Evolutionary conservation across 2,797 vertebrate genomes (phyloP).

Genomic region (Salmo trutta): DNA sequence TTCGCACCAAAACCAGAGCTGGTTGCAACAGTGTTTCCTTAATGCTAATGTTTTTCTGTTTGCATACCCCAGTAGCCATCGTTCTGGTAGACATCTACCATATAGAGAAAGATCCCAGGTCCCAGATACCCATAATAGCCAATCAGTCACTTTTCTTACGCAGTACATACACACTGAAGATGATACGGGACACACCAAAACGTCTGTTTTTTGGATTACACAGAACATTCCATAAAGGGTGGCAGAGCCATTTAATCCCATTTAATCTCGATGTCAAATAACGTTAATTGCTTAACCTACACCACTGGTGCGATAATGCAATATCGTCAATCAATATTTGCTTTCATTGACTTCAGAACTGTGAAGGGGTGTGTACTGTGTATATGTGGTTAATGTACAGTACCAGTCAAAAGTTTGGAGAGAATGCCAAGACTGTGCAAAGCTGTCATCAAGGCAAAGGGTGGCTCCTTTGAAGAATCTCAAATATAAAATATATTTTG

Average conservation of each 20-base stretch:
- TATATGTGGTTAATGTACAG: not conserved
- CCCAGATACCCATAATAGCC: not conserved
- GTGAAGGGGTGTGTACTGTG: not conserved
- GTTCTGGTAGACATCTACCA: not conserved
- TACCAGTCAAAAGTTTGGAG: too few species aligned
- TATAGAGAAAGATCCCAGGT: constrained; percentile 36
- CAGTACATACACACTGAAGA: not conserved
- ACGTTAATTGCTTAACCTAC: not conserved
- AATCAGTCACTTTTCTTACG: not conserved
- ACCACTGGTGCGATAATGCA: not conserved
- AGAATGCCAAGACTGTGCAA: too few species aligned
- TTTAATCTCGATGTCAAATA: not conserved
- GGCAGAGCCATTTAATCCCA: not conserved
- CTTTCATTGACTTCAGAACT: not conserved
- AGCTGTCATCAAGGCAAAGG: too few species aligned
- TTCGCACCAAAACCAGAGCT: not conserved
- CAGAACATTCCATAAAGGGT: not conserved
- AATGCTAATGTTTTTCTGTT: constrained; percentile 46
- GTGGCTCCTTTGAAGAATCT: not conserved
- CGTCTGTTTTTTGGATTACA: not conserved
- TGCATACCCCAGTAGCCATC: not conserved
- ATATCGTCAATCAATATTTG: not conserved
- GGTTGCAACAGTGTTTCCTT: constrained; percentile 24
- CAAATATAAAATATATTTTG: too few species aligned
- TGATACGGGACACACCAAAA: not conserved